phyloP scores from a whole-genome alignment of 2,797 vertebrate genomes.

The Monodelphis domestica region DNA sequence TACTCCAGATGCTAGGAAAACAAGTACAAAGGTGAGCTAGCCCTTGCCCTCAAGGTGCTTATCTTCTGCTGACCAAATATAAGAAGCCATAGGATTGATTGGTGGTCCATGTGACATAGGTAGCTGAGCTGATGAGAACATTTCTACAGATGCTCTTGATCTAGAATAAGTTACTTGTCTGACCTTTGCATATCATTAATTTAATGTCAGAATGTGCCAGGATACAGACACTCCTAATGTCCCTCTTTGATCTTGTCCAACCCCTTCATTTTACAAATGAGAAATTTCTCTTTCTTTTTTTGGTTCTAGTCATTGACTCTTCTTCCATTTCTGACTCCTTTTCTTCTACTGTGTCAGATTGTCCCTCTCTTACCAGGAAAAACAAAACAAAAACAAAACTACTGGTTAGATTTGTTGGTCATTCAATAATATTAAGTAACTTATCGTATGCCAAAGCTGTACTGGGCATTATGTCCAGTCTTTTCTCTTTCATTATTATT shows the following conservation, averaged over 20 bases:
- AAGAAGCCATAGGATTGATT: too few relatives aligned
- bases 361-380: background rate
- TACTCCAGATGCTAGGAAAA: background rate
- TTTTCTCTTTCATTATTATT: conserved; percentile 4
- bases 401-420: conserved; percentile 4
- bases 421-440: conserved; percentile 7
- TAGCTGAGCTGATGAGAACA: background rate
- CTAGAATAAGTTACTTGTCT: background rate
- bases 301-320: background rate
- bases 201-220: background rate
- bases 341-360: conserved; percentile 18
- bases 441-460: background rate
- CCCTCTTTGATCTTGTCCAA: background rate
- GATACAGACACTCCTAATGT: background rate
- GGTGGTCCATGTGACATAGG: background rate
- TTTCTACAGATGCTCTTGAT: background rate
- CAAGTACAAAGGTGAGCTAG: background rate
- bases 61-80: background rate
- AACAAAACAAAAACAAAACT: background rate
- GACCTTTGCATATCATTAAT: background rate
- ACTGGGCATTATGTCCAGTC: background rate
- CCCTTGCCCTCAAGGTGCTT: background rate
- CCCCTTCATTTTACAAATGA: background rate
- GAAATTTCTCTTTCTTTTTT: background rate
- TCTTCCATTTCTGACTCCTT: background rate